phyloP scores from a whole-genome alignment of 2,888 invertebrate species.

The Tenthredo notha region DNA sequence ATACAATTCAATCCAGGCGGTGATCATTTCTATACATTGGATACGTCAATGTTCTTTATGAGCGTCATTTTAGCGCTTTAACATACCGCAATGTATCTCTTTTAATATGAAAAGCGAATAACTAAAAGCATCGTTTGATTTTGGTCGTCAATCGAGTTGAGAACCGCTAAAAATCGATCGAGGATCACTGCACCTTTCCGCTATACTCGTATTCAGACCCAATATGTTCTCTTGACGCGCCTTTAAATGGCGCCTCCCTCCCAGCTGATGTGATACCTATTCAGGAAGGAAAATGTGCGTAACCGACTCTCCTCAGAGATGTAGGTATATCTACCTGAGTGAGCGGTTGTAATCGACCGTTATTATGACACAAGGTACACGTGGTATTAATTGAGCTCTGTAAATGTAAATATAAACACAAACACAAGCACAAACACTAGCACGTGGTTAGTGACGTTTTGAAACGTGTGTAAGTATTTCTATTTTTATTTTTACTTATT shows the following conservation, averaged over 20 bases:
- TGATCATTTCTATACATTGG: neutral
- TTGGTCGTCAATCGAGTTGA: neutral
- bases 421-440: neutral
- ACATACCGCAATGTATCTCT: neutral
- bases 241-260: slow-evolving; percentile 38
- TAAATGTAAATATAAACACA: slow-evolving; percentile 34
- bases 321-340: neutral
- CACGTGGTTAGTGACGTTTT: slow-evolving; percentile 16
- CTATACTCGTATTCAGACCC: neutral
- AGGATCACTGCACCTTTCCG: slow-evolving; percentile 17
- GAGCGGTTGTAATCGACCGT: slow-evolving; percentile 25
- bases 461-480: neutral
- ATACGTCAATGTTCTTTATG: neutral
- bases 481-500: neutral
- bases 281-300: slow-evolving; percentile 6
- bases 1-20: neutral
- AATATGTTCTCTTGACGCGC: neutral
- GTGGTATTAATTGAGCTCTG: slow-evolving; percentile 30
- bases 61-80: neutral
- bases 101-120: neutral
- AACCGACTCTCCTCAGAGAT: slow-evolving; percentile 11
- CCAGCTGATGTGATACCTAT: neutral
- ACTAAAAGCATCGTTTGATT: neutral
- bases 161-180: neutral
- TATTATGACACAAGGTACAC: slow-evolving; percentile 29